A percentile compares a stretch with the other conserved stretches of the same genome.
Conservation (phyloP, 2,113 vertebrate species). For the Centrocercus urophasianus region DNA sequence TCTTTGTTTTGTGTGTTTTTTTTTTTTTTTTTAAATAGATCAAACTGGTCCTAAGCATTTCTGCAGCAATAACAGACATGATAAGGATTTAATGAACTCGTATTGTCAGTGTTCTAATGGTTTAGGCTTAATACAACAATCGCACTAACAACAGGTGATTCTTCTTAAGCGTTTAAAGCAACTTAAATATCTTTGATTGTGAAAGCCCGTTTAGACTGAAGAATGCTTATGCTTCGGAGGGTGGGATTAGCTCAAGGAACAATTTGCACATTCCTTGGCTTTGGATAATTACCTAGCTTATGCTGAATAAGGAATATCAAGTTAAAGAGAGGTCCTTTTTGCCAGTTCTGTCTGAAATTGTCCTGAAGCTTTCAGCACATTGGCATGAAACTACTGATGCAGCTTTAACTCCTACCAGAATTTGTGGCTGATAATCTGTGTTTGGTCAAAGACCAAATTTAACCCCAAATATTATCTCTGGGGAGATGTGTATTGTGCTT, state of each 20-base stretch:
- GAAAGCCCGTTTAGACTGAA: constrained; percentile 31
- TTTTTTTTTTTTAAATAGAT: neutral
- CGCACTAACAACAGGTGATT: constrained; percentile 23
- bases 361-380: neutral
- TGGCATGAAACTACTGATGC: neutral
- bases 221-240: constrained; percentile 5
- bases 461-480: neutral
- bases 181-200: constrained; percentile 6
- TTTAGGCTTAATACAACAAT: constrained; percentile 59
- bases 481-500: neutral
- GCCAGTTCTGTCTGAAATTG: constrained; percentile 28
- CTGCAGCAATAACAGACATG: neutral
- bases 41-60: neutral
- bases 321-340: neutral
- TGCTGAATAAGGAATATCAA: neutral
- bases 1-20: constrained; percentile 11
- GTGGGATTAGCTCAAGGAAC: constrained; percentile 35
- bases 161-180: constrained; percentile 28
- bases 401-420: neutral
- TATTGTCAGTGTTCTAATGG: constrained; percentile 41
- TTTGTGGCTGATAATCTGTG: neutral
- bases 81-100: constrained; percentile 60
- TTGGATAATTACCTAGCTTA: constrained; percentile 29
- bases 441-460: neutral
- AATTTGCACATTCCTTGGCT: constrained; percentile 22